Base-by-base conservation (phyloP, 2,113 vertebrate genomes). In the Chionis minor region DNA sequence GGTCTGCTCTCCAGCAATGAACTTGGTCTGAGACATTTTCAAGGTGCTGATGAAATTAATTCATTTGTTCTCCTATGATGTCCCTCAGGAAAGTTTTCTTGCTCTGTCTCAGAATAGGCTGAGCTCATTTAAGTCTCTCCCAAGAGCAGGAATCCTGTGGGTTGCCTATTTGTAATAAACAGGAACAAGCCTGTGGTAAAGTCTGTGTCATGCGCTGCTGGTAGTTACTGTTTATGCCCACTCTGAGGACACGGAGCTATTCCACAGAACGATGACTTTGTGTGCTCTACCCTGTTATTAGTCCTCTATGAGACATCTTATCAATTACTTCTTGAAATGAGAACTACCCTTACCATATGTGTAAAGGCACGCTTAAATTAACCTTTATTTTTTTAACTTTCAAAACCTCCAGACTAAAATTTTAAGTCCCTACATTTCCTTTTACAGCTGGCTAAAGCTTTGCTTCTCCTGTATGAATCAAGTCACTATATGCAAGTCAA, bases 271-370 rank as follows among this genome's bases (percentile, higher is more conserved):
- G 3, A 61, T 5, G 8, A 42, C 59, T 91, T 51, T 0, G 1
- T 24, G 81, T 79, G 69, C 72, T 78, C 61, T 84, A 24, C 83
- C 49, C 92, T 97, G 66, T 89, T 27, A 89, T 92, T 94, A 87
- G 56, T 21, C 19, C 69, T 70, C 58, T 22, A 1, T 40, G 70
- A 91, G 56, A 52, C 86, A 86, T 12, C 56, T 61, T 67, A 40
- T 26, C 80, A 80, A 73, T 22, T 49, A 72, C 65, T 61, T 75
- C 83, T 74, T 72, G 67, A 63, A 40, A 33, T 6, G 28, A 66
- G 17, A 94, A 38, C 78, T 65, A 77, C 70, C 51, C 24, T 82
- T 44, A 55, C 11, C 15, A 24, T 4, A 24, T 1, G 2, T 42
- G 20, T 3, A 87, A 74, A 80, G 45, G n/a, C 54, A 65, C 19